Percentiles rank a stretch among this genome's conserved stretches.
These are phyloP conservation scores for Acanthurus lineatus DNA, from an alignment of 2,797 vertebrate species.

Conservation along the genomic window DNA sequence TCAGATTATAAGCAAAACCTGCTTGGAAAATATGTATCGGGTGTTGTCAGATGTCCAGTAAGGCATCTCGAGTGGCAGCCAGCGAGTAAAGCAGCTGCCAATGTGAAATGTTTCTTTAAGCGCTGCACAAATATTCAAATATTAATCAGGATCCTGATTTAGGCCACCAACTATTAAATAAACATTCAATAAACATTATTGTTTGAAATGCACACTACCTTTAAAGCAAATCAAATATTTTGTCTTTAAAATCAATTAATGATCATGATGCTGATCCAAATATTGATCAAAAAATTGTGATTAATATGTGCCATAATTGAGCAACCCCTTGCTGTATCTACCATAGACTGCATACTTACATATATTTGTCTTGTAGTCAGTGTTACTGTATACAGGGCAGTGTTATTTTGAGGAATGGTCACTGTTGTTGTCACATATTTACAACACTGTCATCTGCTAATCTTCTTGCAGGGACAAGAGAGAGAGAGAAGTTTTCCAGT, in stretches of 20 bases:
- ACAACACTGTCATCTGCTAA: conserved; percentile 32
- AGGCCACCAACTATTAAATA: too few species aligned
- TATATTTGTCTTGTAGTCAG: conserved; percentile 17
- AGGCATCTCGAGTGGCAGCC: conserved; percentile 20
- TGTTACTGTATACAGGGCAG: neutral
- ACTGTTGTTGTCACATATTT: conserved; percentile 25
- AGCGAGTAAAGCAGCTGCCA: conserved; percentile 19
- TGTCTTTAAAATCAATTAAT: too few species aligned
- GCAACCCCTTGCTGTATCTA: neutral
- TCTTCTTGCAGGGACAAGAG: conserved; percentile 31
- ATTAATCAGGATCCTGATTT: too few species aligned
- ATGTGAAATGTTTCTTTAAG: conserved; percentile 4
- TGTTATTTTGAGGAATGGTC: conserved; percentile 15
- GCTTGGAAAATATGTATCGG: conserved; percentile 49
- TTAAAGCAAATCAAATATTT: too few species aligned
- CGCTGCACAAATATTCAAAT: too few species aligned
- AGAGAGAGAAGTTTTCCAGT: conserved; percentile 14
- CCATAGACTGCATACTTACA: conserved; percentile 23
- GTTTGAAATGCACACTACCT: too few species aligned
- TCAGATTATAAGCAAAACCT: conserved; percentile 59
- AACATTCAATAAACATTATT: too few species aligned
- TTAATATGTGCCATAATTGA: too few species aligned
- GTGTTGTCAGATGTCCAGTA: conserved; percentile 40
- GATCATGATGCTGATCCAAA: too few species aligned
- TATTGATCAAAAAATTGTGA: too few species aligned